Evolutionary conservation across 2,797 vertebrate genomes (phyloP), one percentile per base, ranked within the genome.

Genomic region (Chaenodraco wilsoni): DNA sequence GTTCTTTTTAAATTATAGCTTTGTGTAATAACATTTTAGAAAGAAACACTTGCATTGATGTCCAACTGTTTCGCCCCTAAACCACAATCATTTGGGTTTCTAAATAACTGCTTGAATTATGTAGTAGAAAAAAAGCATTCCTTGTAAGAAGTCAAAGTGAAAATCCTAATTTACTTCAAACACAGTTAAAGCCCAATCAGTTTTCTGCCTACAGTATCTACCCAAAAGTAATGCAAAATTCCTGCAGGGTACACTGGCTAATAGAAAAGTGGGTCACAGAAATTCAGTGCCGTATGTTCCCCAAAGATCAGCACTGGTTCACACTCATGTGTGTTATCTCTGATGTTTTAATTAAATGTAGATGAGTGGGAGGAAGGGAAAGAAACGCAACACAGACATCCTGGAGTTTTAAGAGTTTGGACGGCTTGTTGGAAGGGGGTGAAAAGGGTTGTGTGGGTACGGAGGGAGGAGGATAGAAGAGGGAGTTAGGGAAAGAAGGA

Each of bases 261-360:
- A 82, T 64, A 58, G 45, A 86, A 90, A 93, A 92, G 48, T 93
- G 81, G 90, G 90, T 93, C 92, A 92, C 45, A 64, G 44, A 76
- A 84, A 69, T 61, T 72, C 61, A 69, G 74, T 41, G 70, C 83
- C 72, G 82, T 82, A 83, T 86, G 76, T 83, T 88, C 82, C 68
- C 70, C 54, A 73, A 84, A 84, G 73, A 85, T 66, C 79, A 76
- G 79, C 69, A 50, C 44, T 46, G 68, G 62, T 63, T 74, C 76
- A 79, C 50, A 40, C 68, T 68, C 13, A 0, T 19, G 51, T 45
- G 69, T 19, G 65, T 73, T 65, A 77, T 82, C 76, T 77, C 66
- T 75, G 79, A 86, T 90, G 78, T 86, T 88, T 94, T 91, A 89
- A 92, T 91, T 91, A 89, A 89, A 89, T 82, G 87, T 83, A 81